Conservation (phyloP, 2,797 vertebrate species). For the Chiloscyllium punctatum region DNA sequence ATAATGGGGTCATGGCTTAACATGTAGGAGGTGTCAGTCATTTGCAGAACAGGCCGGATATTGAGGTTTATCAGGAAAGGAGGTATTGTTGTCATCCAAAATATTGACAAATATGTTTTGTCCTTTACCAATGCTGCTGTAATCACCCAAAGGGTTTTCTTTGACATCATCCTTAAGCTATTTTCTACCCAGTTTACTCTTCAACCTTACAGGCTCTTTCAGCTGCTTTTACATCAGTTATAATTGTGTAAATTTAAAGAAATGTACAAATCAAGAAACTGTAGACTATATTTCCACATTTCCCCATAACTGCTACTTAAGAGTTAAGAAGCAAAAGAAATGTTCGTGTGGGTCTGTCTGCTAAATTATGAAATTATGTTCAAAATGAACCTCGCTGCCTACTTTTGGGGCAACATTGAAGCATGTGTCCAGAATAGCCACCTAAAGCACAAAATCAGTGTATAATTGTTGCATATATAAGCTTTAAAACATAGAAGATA, state of each 20-base stretch:
- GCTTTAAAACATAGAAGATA: background rate
- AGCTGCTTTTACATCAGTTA: background rate
- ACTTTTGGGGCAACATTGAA: constrained; percentile 18
- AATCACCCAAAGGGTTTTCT: background rate
- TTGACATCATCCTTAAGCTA: background rate
- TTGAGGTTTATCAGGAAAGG: no score
- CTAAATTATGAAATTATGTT: background rate
- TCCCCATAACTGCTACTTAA: background rate
- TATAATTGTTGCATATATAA: background rate
- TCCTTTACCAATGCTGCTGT: background rate
- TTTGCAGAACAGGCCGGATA: no score
- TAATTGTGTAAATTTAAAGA: background rate
- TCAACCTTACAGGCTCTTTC: background rate
- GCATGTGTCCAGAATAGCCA: background rate
- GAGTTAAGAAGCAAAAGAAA: constrained; percentile 17
- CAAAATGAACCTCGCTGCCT: background rate
- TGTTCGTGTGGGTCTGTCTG: background rate
- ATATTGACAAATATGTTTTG: background rate
- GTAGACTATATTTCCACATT: background rate
- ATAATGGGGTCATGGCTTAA: background rate
- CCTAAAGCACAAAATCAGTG: background rate
- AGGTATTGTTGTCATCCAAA: background rate
- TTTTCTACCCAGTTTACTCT: background rate
- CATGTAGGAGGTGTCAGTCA: background rate
- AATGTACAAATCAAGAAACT: background rate